phyloP scores from a whole-genome alignment of 2,113 vertebrate genomes.

The Sapayoa aenigma region DNA sequence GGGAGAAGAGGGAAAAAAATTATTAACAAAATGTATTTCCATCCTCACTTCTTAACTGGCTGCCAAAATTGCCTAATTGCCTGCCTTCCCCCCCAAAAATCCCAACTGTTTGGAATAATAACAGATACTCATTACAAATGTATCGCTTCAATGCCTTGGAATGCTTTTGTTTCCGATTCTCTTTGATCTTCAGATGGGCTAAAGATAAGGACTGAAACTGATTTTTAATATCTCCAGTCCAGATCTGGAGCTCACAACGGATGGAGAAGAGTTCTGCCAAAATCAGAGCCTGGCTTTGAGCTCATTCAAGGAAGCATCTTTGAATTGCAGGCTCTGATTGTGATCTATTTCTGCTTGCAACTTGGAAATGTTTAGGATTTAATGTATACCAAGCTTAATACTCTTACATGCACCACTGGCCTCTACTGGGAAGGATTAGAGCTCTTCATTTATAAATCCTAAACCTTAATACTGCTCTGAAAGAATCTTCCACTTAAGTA shows the following conservation, averaged over 20 bases:
- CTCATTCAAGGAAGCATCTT: neutral
- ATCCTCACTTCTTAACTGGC: neutral
- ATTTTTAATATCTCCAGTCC: neutral
- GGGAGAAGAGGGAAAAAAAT: neutral
- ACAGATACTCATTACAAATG: slow-evolving; percentile 11
- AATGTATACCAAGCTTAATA: neutral
- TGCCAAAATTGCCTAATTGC: neutral
- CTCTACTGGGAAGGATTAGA: slow-evolving; percentile 30
- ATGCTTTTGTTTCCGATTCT: slow-evolving; percentile 13
- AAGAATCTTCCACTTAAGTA: neutral
- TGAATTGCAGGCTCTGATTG: slow-evolving; percentile 18
- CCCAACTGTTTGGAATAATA: neutral
- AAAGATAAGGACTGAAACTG: neutral
- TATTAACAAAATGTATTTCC: neutral
- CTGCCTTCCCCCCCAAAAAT: neutral
- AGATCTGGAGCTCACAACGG: neutral
- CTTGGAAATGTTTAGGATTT: slow-evolving; percentile 50
- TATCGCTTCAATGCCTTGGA: neutral
- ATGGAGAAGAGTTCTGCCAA: neutral
- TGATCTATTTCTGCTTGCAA: slow-evolving; percentile 17
- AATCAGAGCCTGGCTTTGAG: neutral
- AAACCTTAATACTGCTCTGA: neutral
- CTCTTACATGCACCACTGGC: slow-evolving; percentile 31
- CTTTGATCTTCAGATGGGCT: slow-evolving; percentile 48
- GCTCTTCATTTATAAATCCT: neutral